Evolutionary conservation across 2,113 vertebrate species (phyloP).

Genomic region (Todiramphus chloris): DNA sequence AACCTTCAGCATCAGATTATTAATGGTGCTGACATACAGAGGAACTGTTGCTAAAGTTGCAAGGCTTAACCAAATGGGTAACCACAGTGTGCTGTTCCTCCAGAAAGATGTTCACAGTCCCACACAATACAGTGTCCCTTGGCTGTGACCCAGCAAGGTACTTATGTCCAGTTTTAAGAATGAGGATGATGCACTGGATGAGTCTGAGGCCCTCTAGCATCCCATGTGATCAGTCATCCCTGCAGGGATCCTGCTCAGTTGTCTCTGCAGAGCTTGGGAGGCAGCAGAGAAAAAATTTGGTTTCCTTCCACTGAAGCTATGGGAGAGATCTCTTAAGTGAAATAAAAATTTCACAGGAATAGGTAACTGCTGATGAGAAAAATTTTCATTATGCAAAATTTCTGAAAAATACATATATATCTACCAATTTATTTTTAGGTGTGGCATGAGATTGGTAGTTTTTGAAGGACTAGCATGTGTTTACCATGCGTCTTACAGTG

Average conservation of each 20-base stretch:
- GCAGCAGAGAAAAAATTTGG: background rate
- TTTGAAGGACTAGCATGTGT: background rate
- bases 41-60: background rate
- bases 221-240: background rate
- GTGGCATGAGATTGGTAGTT: background rate
- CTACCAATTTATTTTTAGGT: background rate
- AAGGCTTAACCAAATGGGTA: background rate
- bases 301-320: background rate
- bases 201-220: background rate
- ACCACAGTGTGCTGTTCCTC: background rate
- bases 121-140: background rate
- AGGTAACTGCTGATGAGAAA: background rate
- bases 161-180: background rate
- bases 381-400: background rate
- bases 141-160: background rate
- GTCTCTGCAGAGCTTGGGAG: background rate
- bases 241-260: fast-evolving
- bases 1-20: background rate
- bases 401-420: background rate
- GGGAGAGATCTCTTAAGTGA: background rate
- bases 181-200: background rate
- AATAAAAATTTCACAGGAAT: background rate
- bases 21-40: background rate
- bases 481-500: background rate
- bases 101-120: background rate